Evolutionary conservation across 2,113 vertebrate genomes (phyloP), one percentile per base, ranked within the genome.

Genomic region (Bujurquina vittata): DNA sequence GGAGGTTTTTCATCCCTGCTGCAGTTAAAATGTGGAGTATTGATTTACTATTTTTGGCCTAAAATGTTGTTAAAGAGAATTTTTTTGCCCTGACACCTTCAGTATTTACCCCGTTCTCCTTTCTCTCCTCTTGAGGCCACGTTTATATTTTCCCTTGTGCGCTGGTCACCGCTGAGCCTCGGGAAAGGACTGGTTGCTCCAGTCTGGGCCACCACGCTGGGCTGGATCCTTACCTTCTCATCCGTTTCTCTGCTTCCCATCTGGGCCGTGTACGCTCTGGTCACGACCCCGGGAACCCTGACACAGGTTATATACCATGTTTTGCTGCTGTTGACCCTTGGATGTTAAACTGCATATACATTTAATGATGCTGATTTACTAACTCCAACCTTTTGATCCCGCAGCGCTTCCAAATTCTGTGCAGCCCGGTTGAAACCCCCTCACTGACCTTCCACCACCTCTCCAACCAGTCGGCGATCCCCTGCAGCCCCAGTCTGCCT

Each of bases 171-270:
- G 0, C 74, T 96, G 52, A 89, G 22, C 8, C 87, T 96, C 43
- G 90, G 81, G 0, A 94, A 93, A 62, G 94, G 89, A 1, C 60
- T 95, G 59, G 89, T 84, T 0, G 91, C 93, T 65, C 95, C 95
- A 0, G 69, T 4, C 35, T 95, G 95, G 95, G 93, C 95, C 46
- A 91, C 84, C 1, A 35, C 56, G 0, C 90, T 96, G 49, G 94
- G 95, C 74, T 95, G 94, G 95, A 17, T 92, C 31, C 92, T 96
- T 0, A 92, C 94, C 1, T 33, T 96, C 2, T 95, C 95, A 14
- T 96, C 95, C 0, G 90, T 96, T 33, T 95, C 93, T 46, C 89
- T 95, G 75, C 93, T 96, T 20, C 95, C 95, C 14, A 84, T 93
- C 69, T 96, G 94, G 89, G 92, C 93, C 65, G 15, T 95, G 46